A percentile compares a stretch with the other conserved stretches of the same genome.
Evolutionary conservation across 2,888 invertebrate species (phyloP).

Genomic region (Sarcophaga rosellei): DNA sequence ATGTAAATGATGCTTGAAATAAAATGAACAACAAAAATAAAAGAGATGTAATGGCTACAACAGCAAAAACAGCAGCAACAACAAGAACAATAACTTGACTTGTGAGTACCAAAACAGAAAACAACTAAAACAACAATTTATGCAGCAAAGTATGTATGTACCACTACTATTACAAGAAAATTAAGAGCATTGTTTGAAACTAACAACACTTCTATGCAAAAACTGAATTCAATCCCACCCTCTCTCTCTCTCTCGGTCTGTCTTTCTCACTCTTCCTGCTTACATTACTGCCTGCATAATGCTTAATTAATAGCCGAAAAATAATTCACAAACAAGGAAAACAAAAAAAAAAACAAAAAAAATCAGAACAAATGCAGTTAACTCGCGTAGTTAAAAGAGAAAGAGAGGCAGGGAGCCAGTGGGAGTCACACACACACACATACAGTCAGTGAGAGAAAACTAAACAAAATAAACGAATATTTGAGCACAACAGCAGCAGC

Average conservation of each 20-base stretch:
- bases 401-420: not conserved
- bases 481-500: conserved; percentile 49
- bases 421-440: not conserved
- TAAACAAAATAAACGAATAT: conserved; percentile 7
- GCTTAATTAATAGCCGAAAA: conserved; percentile 60
- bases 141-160: not conserved
- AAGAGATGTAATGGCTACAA: conserved; percentile 10
- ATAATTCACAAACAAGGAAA: conserved; percentile 16
- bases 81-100: not conserved
- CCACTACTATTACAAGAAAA: not conserved
- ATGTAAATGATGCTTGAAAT: conserved; percentile 61
- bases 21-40: not conserved
- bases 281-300: conserved; percentile 53
- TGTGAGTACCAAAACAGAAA: not conserved
- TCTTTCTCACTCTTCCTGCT: not conserved
- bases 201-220: no score
- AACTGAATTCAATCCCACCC: no score
- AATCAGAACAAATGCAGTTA: not conserved
- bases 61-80: conserved; percentile 3
- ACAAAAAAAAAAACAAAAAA: conserved; percentile 8
- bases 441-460: not conserved
- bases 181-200: not conserved
- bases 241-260: not conserved
- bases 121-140: no score
- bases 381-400: not conserved